Evolutionary conservation across 2,888 invertebrate genomes (phyloP), one percentile per base, ranked within the genome.

Genomic region (Formica aserva): DNA sequence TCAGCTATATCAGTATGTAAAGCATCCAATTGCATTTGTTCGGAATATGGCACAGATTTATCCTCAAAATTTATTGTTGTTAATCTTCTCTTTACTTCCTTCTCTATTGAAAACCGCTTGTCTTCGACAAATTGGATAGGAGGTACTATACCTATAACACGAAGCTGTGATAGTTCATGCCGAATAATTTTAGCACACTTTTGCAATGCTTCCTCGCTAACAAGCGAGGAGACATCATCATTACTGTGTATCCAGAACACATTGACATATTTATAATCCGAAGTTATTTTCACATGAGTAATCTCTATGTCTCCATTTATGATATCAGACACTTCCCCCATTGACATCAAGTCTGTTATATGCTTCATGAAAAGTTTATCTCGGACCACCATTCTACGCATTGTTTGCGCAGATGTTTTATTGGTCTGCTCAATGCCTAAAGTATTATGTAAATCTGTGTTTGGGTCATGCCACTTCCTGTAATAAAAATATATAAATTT

Each of bases 321-420:
- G 85, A 98, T 95, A 72, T 96, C 95, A 13, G 82, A 48, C 45
- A 96, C 95, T 89, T 97, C 96, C 1, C 97, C 97, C 0, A 97
- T 97, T 1, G 97, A 96, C 96, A 98, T 96, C 48, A 97, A 94
- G 93, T 98, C 98, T 0, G 97, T 97, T 11, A 98, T 96, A 84
- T 97, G 95, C 90, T 96, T 96, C 97, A 98, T 98, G 91, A 98
- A 98, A 71, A 98, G 92, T 94, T 97, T 97, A 93, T 98, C 98
- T 1, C 98, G 94, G 86, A 98, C 96, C 0, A 96, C 95, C 32
- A 96, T 95, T 90, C 98, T 95, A 60, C 97, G 96, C 0, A 95
- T 94, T 13, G 96, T 96, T 15, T 95, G 95, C 67, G 96, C 96
- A 82, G 95, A 94, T 26, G 95, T 86, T 8, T 35, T 48, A 15